These are phyloP conservation scores for Scleropages formosus DNA, from an alignment of 2,797 vertebrate species.

Conservation along the genomic window DNA sequence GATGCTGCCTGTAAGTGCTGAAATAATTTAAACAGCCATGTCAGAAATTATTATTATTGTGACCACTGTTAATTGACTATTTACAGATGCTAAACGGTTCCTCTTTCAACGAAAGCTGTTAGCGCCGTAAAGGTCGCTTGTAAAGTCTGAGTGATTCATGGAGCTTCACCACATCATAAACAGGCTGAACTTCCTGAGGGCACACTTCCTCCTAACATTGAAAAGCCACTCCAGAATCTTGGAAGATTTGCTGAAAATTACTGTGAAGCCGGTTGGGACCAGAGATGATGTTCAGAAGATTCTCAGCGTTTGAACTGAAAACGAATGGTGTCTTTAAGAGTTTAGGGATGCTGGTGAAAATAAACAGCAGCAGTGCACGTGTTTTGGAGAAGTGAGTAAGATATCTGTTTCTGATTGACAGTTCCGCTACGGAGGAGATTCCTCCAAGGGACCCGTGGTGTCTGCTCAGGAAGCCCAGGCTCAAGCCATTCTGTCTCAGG, in stretches of 20 bases:
- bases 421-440: constrained; percentile 91
- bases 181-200: background rate
- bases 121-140: background rate
- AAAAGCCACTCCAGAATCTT: background rate
- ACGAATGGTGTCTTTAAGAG: constrained; percentile 15
- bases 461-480: constrained; percentile 95
- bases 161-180: background rate
- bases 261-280: background rate
- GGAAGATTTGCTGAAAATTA: background rate
- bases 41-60: background rate
- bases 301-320: background rate
- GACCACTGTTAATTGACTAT: background rate
- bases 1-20: constrained; percentile 89
- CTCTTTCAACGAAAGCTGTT: background rate
- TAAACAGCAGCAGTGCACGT: background rate
- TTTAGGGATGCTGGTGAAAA: background rate
- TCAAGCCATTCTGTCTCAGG: constrained; percentile 93
- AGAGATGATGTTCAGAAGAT: background rate
- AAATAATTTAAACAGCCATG: background rate
- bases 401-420: constrained; percentile 52
- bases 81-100: background rate
- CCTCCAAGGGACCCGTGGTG: constrained; percentile 88
- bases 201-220: background rate
- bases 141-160: background rate
- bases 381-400: constrained; percentile 10